Conservation (phyloP, 2,797 vertebrate species). For the Apogon talboti region DNA sequence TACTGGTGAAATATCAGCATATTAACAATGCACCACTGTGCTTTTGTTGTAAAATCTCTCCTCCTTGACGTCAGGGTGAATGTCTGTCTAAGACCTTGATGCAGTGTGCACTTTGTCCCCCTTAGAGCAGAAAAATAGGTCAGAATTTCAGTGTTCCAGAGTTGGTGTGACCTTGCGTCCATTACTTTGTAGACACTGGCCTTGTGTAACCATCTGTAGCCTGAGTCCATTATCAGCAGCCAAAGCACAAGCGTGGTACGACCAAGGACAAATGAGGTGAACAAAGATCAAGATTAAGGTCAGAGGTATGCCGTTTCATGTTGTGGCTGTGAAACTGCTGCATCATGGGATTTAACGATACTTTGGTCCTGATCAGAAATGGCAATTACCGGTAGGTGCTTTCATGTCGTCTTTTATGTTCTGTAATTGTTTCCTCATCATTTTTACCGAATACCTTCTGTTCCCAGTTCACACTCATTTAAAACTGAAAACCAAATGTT, state of each 20-base stretch:
- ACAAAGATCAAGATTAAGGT: conserved; percentile 19
- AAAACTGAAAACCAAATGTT: neutral
- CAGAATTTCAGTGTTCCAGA: neutral
- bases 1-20: no score
- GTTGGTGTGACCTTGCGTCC: conserved; percentile 15
- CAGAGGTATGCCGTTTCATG: conserved; percentile 13
- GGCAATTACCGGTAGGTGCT: neutral
- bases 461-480: no score
- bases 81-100: conserved; percentile 11
- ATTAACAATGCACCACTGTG: no score
- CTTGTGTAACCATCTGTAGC: conserved; percentile 43
- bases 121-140: neutral
- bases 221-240: conserved; percentile 31
- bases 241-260: conserved; percentile 9
- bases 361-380: conserved; percentile 1
- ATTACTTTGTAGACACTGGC: conserved; percentile 9
- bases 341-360: neutral
- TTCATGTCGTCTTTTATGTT: conserved; percentile 2
- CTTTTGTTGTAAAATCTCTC: no score
- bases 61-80: neutral
- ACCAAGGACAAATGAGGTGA: conserved; percentile 13
- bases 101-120: conserved; percentile 2
- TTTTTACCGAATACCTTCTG: conserved; percentile 10
- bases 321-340: conserved; percentile 23
- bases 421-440: neutral